phyloP scores from a whole-genome alignment of 2,113 vertebrate species.

The Cichladusa arquata region DNA sequence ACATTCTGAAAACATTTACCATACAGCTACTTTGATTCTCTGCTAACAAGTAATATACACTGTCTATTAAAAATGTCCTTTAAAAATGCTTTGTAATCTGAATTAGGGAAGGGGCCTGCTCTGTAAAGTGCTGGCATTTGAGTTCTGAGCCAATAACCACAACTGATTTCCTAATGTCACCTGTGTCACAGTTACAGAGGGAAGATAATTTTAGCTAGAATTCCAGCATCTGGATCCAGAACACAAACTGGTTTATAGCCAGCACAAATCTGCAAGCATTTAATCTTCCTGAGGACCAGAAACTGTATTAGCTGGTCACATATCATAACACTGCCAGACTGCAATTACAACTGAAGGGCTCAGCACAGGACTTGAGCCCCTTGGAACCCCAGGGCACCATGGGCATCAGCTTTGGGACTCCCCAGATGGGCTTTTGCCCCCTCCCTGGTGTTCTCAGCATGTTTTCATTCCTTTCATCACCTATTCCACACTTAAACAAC shows the following conservation, averaged over 20 bases:
- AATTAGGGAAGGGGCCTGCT: neutral
- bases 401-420: neutral
- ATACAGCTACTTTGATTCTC: neutral
- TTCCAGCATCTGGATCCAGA: neutral
- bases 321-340: neutral
- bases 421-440: neutral
- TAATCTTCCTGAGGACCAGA: slow-evolving; percentile 3
- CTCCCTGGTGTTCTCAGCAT: neutral
- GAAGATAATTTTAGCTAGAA: neutral
- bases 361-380: neutral
- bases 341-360: neutral
- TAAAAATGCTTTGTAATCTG: neutral
- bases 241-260: neutral
- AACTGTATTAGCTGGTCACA: neutral
- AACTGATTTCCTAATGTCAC: neutral
- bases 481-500: neutral
- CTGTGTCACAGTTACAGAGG: neutral
- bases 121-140: accelerated
- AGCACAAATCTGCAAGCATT: neutral
- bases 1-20: neutral
- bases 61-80: neutral
- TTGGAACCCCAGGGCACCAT: neutral
- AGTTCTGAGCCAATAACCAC: neutral
- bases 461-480: neutral
- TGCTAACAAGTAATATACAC: neutral